Evolutionary conservation across 1,140 invertebrate genomes (phyloP).

Genomic region (Charaxes varanes): DNA sequence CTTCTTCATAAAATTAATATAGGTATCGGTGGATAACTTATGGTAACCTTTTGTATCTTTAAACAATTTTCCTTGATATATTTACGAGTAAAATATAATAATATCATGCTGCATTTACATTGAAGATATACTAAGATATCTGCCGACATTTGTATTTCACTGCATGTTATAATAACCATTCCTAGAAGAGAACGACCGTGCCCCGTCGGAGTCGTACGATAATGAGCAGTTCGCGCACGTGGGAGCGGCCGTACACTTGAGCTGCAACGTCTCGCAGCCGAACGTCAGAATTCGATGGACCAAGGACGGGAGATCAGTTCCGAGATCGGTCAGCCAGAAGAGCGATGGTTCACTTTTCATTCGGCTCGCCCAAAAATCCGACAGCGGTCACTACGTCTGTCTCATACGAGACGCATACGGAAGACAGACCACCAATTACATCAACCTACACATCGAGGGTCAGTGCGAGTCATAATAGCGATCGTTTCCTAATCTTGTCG

Average conservation of each 20-base stretch:
- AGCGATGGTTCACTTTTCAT: conserved; percentile 61
- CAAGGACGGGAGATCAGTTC: conserved; percentile 68
- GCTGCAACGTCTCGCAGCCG: conserved; percentile 72
- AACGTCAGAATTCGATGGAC: conserved; percentile 69
- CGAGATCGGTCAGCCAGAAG: conserved; percentile 47
- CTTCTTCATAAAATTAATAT: too few relatives aligned
- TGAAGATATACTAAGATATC: too few relatives aligned
- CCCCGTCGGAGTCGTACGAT: conserved; percentile 42
- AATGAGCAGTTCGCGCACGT: conserved; percentile 64
- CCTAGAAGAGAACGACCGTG: conserved; percentile 49
- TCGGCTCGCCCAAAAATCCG: conserved; percentile 73
- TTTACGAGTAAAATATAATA: too few relatives aligned
- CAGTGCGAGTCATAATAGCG: conserved; percentile 67
- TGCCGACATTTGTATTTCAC: background rate
- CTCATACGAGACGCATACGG: conserved; percentile 70
- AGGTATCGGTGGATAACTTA: too few relatives aligned
- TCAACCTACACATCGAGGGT: conserved; percentile 81
- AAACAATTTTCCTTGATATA: too few relatives aligned
- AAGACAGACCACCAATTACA: conserved; percentile 75
- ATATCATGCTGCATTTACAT: too few relatives aligned
- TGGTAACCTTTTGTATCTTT: too few relatives aligned
- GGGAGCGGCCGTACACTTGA: conserved; percentile 76
- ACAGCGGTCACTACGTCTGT: conserved; percentile 84
- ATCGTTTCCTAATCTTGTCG: conserved; percentile 13
- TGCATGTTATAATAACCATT: conserved; percentile 48